These are phyloP conservation scores for Holothuria leucospilota DNA, from an alignment of 53 echinoderm and acorn worm genomes.

Conservation along the genomic window DNA sequence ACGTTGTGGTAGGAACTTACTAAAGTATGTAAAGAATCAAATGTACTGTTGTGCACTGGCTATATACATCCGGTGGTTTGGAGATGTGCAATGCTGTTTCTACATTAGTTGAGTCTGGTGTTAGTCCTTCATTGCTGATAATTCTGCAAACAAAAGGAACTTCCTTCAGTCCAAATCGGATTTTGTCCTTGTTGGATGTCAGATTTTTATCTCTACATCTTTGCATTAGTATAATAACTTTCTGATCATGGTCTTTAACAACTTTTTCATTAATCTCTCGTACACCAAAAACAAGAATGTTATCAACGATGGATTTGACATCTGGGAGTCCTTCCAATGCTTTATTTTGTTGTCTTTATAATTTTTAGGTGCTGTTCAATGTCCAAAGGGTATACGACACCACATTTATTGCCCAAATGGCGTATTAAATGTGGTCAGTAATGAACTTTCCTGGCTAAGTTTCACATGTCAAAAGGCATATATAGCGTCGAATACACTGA, in stretches of 20 bases:
- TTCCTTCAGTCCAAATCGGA: neutral
- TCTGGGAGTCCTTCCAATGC: slow-evolving; percentile 56
- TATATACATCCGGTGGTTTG: slow-evolving; percentile 36
- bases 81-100: slow-evolving; percentile 38
- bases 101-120: slow-evolving; percentile 35
- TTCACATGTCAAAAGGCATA: slow-evolving; percentile 74
- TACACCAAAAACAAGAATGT: slow-evolving; percentile 57
- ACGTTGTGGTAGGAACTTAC: slow-evolving; percentile 60
- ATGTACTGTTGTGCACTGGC: slow-evolving; percentile 5
- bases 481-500: slow-evolving; percentile 73
- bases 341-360: slow-evolving; percentile 58
- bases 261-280: slow-evolving; percentile 45
- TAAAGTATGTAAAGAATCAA: slow-evolving; percentile 55
- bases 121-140: slow-evolving; percentile 33
- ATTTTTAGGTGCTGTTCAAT: slow-evolving; percentile 56
- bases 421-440: slow-evolving; percentile 63
- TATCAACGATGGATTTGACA: slow-evolving; percentile 48
- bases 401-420: slow-evolving; percentile 55
- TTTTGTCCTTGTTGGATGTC: slow-evolving; percentile 23
- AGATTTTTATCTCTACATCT: slow-evolving; percentile 31
- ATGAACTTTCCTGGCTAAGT: slow-evolving; percentile 40
- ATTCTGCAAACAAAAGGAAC: slow-evolving; percentile 24
- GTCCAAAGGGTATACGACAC: slow-evolving; percentile 60
- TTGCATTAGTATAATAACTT: slow-evolving; percentile 3
- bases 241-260: slow-evolving; percentile 1